Conservation (phyloP, 2,888 invertebrate genomes). For the Cosmorhoe ocellata region DNA sequence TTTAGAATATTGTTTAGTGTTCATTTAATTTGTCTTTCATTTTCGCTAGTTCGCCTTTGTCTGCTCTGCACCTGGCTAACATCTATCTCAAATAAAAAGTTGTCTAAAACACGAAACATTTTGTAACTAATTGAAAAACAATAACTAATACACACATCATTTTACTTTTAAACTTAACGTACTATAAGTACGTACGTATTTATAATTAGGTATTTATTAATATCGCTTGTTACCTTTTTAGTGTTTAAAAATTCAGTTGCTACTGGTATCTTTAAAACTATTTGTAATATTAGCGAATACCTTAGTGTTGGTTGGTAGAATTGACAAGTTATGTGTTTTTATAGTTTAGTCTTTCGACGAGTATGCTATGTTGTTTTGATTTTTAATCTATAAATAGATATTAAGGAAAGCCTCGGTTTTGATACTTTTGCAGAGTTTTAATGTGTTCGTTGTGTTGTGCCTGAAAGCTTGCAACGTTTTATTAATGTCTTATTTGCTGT, state of each 20-base stretch:
- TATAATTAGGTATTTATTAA: too few species aligned
- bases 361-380: neutral
- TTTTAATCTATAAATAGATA: neutral
- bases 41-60: constrained; percentile 25
- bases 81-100: constrained; percentile 14
- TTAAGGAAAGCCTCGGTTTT: neutral
- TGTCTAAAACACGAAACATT: constrained; percentile 7
- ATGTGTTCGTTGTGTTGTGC: neutral
- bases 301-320: too few species aligned
- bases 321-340: too few species aligned
- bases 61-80: constrained; percentile 32
- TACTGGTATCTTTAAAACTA: too few species aligned
- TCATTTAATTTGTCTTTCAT: too few species aligned
- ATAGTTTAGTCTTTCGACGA: too few species aligned
- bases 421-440: constrained; percentile 2
- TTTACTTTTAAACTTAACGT: neutral
- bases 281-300: too few species aligned
- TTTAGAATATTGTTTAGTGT: too few species aligned
- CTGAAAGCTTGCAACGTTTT: neutral
- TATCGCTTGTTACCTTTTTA: neutral
- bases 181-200: too few species aligned
- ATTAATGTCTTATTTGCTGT: neutral
- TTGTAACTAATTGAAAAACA: constrained; percentile 8
- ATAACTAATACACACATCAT: constrained; percentile 1
- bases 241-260: neutral